Base-by-base conservation (phyloP, 2,797 vertebrate genomes). In the Typhlichthys eigenmanni region DNA sequence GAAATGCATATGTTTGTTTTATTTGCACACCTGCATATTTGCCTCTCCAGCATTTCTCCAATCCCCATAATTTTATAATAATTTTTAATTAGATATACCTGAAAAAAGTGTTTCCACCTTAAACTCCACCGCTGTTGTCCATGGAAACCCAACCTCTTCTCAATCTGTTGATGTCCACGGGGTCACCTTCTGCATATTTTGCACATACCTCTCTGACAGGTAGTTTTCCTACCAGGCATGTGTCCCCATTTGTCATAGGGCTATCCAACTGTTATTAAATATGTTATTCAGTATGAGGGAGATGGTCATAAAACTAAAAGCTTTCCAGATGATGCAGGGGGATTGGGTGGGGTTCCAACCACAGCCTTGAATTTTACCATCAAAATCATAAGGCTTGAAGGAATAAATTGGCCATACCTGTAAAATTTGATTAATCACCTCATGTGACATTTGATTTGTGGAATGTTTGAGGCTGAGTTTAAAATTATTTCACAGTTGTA, bases 101-200 rank as follows among this genome's bases (percentile, higher is more conserved):
- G 34, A 8, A 38, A 58, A 60, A 53, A 32, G 34, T 14, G 45
- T 32, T 60, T 38, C 49, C 58, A 49, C 63, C 69, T 62, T 24
- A 48, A 13, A 29, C 19, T 32, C 50, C 43, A 47, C 24, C 1
- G 6, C 45, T 50, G n/a, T 38, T 34, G 34, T 56, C 14, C 59
- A 13, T 48, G 57, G 50, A 47, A 55, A 50, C 14, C 49, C 51
- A 55, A 47, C 49, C 38, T 14, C 29, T 46, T 47, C 43, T 19
- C 62, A 54, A 55, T 49, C 72, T 52, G 51, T 46, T 53, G 62
- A 14, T 47, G 66, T 58, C 48, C 17, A 56, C 72, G 66, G 75
- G 49, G 47, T 69, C 69, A 73, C 51, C 54, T 38, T 48, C 11
- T 68, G 45, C 24, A 24, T 24, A 24, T 24, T 24, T 24, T 24